These are phyloP conservation scores for Macrobrachium nipponense DNA, from an alignment of 1,140 invertebrate species.

Conservation along the genomic window DNA sequence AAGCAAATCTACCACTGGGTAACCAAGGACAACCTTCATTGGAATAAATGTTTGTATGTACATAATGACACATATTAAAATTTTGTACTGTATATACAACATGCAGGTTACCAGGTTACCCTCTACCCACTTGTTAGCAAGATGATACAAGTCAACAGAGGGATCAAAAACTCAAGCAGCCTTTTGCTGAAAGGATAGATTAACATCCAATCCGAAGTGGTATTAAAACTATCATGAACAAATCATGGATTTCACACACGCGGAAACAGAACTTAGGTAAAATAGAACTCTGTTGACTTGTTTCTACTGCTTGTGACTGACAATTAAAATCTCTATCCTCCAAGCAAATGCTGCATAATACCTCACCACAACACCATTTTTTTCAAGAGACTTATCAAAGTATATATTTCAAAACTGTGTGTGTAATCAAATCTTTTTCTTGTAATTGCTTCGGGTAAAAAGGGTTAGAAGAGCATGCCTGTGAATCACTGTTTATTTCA, in stretches of 20 bases:
- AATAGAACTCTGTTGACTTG: conserved; percentile 50
- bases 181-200: conserved; percentile 51
- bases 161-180: conserved; percentile 14
- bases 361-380: not conserved
- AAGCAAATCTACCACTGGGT: too few relatives aligned
- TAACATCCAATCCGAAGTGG: not conserved
- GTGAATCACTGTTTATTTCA: conserved; percentile 55
- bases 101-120: conserved; percentile 41
- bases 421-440: not conserved
- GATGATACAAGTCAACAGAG: conserved; percentile 58
- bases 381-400: too few relatives aligned
- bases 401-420: not conserved
- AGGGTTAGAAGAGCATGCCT: conserved; percentile 56
- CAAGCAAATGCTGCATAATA: conserved; percentile 51
- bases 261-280: too few relatives aligned
- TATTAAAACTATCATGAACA: not conserved
- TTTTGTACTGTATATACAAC: conserved; percentile 24
- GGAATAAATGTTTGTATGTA: not conserved
- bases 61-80: conserved; percentile 17
- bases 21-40: not conserved
- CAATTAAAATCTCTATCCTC: conserved; percentile 50
- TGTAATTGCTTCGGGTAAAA: not conserved
- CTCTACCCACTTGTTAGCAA: conserved; percentile 32
- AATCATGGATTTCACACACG: too few relatives aligned
- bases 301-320: conserved; percentile 53